Conservation (phyloP, 2,797 vertebrate genomes). For the Myripristis murdjan region DNA sequence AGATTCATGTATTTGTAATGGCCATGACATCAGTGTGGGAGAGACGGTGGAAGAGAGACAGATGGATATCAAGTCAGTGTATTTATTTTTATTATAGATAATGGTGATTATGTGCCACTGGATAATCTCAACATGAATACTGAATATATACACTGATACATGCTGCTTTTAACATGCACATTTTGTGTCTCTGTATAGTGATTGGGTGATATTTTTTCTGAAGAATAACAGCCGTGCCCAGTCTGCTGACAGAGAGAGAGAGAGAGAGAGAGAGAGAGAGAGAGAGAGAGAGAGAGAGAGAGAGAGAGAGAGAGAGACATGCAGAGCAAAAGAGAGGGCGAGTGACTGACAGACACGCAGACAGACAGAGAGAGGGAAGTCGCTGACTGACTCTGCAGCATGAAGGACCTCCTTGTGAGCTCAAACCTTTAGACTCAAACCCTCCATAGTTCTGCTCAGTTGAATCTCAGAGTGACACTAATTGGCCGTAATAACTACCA, state of each 20-base stretch:
- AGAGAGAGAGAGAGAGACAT: not conserved
- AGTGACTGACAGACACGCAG: not conserved
- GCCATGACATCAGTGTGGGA: no score
- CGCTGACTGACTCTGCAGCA: slow-evolving; percentile 51
- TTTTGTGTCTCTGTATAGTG: no score
- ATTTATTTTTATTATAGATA: no score
- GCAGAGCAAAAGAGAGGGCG: not conserved
- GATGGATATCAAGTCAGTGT: not conserved
- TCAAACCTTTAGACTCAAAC: slow-evolving; percentile 46
- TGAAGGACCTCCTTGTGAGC: slow-evolving; percentile 66
- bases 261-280: not conserved
- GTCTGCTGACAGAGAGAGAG: not conserved
- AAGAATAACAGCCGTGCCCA: not conserved
- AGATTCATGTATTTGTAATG: no score
- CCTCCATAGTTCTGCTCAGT: slow-evolving; percentile 44
- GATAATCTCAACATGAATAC: no score
- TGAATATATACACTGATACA: no score
- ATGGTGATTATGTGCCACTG: no score
- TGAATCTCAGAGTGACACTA: slow-evolving; percentile 65
- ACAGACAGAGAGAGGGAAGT: slow-evolving; percentile 8
- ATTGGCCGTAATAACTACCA: slow-evolving; percentile 70
- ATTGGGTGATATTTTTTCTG: no score
- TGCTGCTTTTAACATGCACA: no score
- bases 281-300: not conserved
- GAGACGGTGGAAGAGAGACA: not conserved